Evolutionary conservation across 2,888 invertebrate species (phyloP), one percentile per base, ranked within the genome.

Genomic region (Chydorus sphaericus): DNA sequence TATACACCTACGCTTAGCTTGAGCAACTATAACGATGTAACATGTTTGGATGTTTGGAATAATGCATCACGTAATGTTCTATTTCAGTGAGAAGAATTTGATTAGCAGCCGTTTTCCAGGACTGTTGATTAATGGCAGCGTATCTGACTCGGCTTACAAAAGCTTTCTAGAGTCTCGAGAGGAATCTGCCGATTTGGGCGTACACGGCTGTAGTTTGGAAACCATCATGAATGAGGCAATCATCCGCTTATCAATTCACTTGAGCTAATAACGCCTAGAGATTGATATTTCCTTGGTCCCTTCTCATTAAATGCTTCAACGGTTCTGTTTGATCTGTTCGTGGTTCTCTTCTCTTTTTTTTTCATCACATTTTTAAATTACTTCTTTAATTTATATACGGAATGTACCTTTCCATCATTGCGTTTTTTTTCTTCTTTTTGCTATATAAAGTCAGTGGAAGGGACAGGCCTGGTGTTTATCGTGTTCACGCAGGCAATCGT

Each of bases 401-500:
- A 14, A 54, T 4, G 3, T 16, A 18, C 23, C 3, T 4, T 55
- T 56, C 5, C n/a, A 6, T 31, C 14, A 56, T 56, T 44, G n/a
- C 20, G 16, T 38, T 33, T 33, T 14, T 14, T 33, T 14, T 33
- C 33, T 10, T 54, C 16, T 28, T 7, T 55, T 54, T 39, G 54
- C 38, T 60, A 20, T 57, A 69, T 72, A 10, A 68, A 91, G 89
- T 93, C 92, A 26, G 93, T 92, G 30, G 91, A 93, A 73, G 94
- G 94, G 50, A 94, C 93, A 1, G 94, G 94, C 1, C 73, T 94
- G 50, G 94, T 93, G 1, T 94, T 94, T 71, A 92, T 94, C 60
- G 90, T 94, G n/a, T 93, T 94, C 73, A 93, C 94, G 0, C 90
- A 94, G 69, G 94, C 93, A 6, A 93, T 94, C 65, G 85, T 92